Percentiles rank a stretch among this genome's conserved stretches.
Conservation (phyloP, 2,113 vertebrate genomes). For the Meles meles region DNA sequence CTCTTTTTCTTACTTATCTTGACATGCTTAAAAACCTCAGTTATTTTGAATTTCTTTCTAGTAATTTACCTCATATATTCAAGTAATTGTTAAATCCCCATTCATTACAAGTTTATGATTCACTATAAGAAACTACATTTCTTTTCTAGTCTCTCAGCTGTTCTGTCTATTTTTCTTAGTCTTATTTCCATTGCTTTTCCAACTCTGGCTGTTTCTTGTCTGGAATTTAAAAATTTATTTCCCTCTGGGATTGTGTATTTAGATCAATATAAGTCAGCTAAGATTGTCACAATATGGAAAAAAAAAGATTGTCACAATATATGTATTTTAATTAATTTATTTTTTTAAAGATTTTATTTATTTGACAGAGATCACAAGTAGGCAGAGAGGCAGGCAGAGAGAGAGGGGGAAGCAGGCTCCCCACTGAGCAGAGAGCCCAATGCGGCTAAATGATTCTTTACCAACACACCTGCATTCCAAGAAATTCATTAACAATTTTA, state of each 20-base stretch:
- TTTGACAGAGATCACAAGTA: too few species aligned
- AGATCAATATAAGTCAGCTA: too few species aligned
- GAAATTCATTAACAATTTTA: neutral
- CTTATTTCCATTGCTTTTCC: neutral
- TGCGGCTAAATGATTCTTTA: neutral
- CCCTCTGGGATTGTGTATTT: too few species aligned
- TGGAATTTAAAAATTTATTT: too few species aligned
- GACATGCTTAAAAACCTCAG: neutral
- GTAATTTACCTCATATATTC: neutral
- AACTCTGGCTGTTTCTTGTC: too few species aligned
- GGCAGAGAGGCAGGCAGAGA: neutral
- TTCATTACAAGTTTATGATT: neutral
- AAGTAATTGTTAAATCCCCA: neutral
- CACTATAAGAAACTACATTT: neutral
- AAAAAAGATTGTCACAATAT: too few species aligned
- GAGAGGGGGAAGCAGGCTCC: too few species aligned
- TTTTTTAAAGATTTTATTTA: too few species aligned
- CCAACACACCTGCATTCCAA: neutral
- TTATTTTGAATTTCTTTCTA: slow-evolving; percentile 34
- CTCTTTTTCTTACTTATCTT: neutral
- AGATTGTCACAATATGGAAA: too few species aligned
- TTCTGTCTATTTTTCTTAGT: neutral
- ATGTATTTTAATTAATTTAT: too few species aligned
- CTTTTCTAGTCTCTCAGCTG: neutral
- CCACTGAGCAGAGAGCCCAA: too few species aligned